A percentile compares a stretch with the other conserved stretches of the same genome.
Conservation (phyloP, 2,797 vertebrate genomes). For the Ataeniobius toweri region DNA sequence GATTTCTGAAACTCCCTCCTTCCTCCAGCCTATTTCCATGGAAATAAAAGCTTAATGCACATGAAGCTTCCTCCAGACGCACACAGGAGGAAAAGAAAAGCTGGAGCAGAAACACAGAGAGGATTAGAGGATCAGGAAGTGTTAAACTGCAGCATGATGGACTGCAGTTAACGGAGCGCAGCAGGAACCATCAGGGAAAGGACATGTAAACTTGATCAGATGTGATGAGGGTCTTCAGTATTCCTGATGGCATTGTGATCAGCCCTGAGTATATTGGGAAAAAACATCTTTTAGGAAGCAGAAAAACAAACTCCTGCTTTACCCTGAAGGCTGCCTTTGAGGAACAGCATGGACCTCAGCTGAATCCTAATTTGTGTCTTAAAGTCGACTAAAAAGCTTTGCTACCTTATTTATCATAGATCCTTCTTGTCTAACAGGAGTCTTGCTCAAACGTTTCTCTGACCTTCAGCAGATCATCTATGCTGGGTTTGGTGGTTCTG, state of each 20-base stretch:
- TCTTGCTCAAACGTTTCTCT: too few species aligned
- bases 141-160: slow-evolving; percentile 18
- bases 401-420: too few species aligned
- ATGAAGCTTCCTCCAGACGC: slow-evolving; percentile 37
- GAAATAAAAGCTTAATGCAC: slow-evolving; percentile 65
- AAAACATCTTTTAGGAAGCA: background rate
- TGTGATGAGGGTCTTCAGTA: slow-evolving; percentile 25
- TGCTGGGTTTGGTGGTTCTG: too few species aligned
- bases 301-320: background rate
- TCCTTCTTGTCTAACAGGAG: too few species aligned
- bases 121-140: slow-evolving; percentile 60
- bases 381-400: background rate
- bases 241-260: slow-evolving; percentile 18
- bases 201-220: slow-evolving; percentile 35
- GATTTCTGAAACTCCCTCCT: slow-evolving; percentile 52
- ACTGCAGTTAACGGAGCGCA: slow-evolving; percentile 25
- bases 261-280: background rate
- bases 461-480: too few species aligned
- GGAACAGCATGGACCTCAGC: background rate
- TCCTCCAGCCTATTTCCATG: slow-evolving; percentile 69
- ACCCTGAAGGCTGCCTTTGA: background rate
- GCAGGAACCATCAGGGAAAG: background rate
- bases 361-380: background rate
- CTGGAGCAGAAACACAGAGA: slow-evolving; percentile 47
- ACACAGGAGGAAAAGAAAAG: slow-evolving; percentile 24